Evolutionary conservation across 2,888 invertebrate genomes (phyloP).

Genomic region (Thecophora atra): DNA sequence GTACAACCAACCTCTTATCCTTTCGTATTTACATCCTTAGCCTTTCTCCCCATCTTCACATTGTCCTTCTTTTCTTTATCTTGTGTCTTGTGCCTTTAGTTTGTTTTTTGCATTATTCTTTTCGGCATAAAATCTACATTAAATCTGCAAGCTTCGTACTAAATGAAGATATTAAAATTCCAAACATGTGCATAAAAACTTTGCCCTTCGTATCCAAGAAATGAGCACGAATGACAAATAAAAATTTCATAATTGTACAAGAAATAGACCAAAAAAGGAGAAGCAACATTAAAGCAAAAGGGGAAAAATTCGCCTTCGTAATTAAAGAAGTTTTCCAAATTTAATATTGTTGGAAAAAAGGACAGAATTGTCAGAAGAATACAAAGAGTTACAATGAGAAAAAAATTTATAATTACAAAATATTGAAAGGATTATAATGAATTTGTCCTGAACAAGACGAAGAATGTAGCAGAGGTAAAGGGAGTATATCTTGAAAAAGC

Average conservation of each 20-base stretch:
- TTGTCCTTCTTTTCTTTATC: neutral
- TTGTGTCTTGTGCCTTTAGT: neutral
- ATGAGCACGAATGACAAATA: conserved; percentile 20
- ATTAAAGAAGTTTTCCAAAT: conserved; percentile 1
- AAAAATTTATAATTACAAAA: too few relatives aligned
- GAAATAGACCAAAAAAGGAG: neutral
- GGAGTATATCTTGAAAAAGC: too few relatives aligned
- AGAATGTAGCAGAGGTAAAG: too few relatives aligned
- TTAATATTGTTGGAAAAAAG: neutral
- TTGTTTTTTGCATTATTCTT: neutral
- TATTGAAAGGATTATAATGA: too few relatives aligned
- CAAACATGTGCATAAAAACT: conserved; percentile 17
- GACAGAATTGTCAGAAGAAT: too few relatives aligned
- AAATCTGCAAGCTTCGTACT: neutral
- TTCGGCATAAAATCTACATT: neutral
- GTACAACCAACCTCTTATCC: too few relatives aligned
- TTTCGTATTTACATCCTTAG: neutral
- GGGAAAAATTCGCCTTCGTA: neutral
- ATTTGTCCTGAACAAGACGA: too few relatives aligned
- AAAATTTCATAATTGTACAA: conserved; percentile 5
- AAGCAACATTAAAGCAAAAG: neutral
- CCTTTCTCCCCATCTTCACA: neutral
- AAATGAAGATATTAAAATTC: conserved; percentile 23
- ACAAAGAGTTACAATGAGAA: too few relatives aligned
- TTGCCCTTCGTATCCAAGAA: conserved; percentile 18